These are phyloP conservation scores for Scaptodrosophila lebanonensis DNA, from an alignment of 1,140 invertebrate genomes.

Conservation along the genomic window DNA sequence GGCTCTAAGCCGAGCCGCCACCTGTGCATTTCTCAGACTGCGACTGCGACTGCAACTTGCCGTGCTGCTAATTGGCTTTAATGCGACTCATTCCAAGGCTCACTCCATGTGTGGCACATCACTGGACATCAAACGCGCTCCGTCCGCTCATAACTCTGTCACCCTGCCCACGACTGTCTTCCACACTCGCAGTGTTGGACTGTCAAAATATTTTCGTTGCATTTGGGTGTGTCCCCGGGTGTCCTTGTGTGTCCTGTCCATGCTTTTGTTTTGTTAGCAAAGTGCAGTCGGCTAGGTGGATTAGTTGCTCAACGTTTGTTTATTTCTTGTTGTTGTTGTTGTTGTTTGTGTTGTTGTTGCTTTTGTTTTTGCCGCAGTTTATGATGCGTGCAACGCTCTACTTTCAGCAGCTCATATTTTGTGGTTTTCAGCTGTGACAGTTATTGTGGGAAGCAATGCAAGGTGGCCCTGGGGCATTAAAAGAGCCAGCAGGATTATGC, in stretches of 20 bases:
- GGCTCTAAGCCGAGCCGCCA: constrained; percentile 25
- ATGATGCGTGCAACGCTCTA: constrained; percentile 62
- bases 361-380: constrained; percentile 64
- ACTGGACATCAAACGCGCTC: constrained; percentile 49
- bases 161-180: neutral
- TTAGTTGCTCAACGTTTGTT: constrained; percentile 57
- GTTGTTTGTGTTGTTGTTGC: no score
- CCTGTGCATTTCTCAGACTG: constrained; percentile 70
- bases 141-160: constrained; percentile 34
- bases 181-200: constrained; percentile 27
- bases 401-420: constrained; percentile 66
- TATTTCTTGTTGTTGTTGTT: neutral
- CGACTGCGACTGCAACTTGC: no score
- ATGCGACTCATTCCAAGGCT: constrained; percentile 7
- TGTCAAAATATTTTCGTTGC: constrained; percentile 75
- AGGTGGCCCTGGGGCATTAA: constrained; percentile 8
- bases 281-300: constrained; percentile 58
- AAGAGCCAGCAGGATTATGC: neutral
- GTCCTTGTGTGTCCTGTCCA: constrained; percentile 1
- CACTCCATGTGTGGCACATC: constrained; percentile 18
- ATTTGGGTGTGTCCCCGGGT: constrained; percentile 53
- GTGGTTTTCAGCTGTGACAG: constrained; percentile 44
- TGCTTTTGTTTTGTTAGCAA: constrained; percentile 60
- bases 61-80: constrained; percentile 68
- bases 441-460: constrained; percentile 66